phyloP scores from a whole-genome alignment of 2,888 invertebrate species.

The Drepanosiphum platanoidis region DNA sequence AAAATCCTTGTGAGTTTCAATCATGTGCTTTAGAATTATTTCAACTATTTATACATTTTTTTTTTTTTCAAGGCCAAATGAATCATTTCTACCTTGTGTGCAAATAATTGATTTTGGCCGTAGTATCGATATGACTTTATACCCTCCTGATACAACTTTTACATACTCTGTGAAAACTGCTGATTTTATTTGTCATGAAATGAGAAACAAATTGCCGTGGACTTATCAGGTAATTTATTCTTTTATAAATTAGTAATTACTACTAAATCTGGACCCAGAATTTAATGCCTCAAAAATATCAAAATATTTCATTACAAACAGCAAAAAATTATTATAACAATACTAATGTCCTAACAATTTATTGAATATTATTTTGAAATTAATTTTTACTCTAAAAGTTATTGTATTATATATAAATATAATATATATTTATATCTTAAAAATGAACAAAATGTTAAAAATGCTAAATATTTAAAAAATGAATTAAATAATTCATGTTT shows the following conservation, averaged over 20 bases:
- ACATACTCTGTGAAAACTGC: constrained; percentile 80
- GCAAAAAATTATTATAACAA: too few species aligned
- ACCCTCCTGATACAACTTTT: constrained; percentile 82
- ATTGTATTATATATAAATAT: too few species aligned
- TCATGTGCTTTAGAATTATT: background rate
- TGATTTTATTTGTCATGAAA: constrained; percentile 86
- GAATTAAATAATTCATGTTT: too few species aligned
- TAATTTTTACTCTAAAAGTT: too few species aligned
- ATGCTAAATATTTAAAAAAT: too few species aligned
- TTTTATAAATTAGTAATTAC: background rate
- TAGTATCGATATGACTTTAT: constrained; percentile 90
- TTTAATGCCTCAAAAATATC: too few species aligned
- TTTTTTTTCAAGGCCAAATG: constrained; percentile 30
- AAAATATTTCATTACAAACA: too few species aligned
- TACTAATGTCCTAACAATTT: too few species aligned
- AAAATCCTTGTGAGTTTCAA: constrained; percentile 74
- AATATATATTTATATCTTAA: too few species aligned
- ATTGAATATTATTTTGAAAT: too few species aligned
- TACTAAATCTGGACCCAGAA: too few species aligned
- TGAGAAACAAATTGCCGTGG: constrained; percentile 91
- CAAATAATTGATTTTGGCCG: constrained; percentile 94
- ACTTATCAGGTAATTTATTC: constrained; percentile 75
- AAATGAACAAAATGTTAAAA: too few species aligned
- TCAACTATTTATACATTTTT: background rate
- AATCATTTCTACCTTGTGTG: constrained; percentile 73